Evolutionary conservation across 2,797 vertebrate genomes (phyloP), one percentile per base, ranked within the genome.

Genomic region (Gouania willdenowi): DNA sequence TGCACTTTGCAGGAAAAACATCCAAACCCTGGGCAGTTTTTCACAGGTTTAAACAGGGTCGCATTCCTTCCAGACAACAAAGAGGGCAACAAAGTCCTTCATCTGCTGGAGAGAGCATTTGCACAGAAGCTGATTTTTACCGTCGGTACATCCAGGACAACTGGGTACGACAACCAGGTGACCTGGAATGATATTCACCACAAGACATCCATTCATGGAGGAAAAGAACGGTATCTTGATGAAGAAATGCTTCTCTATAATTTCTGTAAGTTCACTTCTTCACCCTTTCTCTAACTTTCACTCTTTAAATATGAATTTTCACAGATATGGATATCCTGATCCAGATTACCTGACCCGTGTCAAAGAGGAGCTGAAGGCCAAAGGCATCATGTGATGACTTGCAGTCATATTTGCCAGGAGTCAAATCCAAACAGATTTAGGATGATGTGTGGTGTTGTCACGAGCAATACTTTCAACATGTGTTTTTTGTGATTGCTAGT

Each of bases 181-280:
- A 93, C 84, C 47, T 97, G 94, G 94, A 97, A 94, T 1, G 92
- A 93, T 58, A 92, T 95, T 74, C 91, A 92, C 67, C 94, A 95
- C 83, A 97, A 95, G 70, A 95, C 92, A 27, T 76, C 2, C 36
- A 57, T 0, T 0, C 0, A 0, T 0, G 91, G 93, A 35, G 94
- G 94, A 26, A 52, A 89, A 33, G 0, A 73, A 5, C 0, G 12
- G 94, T 95, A 86, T 1, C 0, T 1, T n/a, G n/a, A n/a, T n/a
- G n/a, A n/a, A n/a, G n/a, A n/a, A n/a, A n/a, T n/a, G n/a, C n/a
- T n/a, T n/a, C n/a, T n/a, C n/a, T n/a, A n/a, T n/a, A n/a, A n/a
- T n/a, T n/a, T n/a, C n/a, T n/a, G n/a, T n/a, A n/a, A n/a, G n/a
- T n/a, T n/a, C n/a, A n/a, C n/a, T n/a, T n/a, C n/a, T n/a, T n/a